phyloP scores from a whole-genome alignment of 2,113 vertebrate species.

The Taurulus bubalis region DNA sequence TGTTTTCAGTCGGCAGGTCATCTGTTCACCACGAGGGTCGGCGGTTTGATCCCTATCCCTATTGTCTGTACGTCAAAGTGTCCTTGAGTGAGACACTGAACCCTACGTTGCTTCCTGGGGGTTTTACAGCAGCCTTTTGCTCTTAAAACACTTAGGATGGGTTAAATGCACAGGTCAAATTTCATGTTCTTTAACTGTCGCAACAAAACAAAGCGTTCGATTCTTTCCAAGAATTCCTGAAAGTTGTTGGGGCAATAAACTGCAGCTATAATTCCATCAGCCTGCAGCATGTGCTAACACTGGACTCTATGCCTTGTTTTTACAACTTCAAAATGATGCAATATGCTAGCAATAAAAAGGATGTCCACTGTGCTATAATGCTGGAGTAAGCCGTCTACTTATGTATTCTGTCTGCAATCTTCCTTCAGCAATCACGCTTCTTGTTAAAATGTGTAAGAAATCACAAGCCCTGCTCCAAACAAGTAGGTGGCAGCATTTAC shows the following conservation, averaged over 20 bases:
- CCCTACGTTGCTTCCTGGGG: background rate
- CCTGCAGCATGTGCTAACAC: background rate
- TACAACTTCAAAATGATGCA: background rate
- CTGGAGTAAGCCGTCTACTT: too few relatives aligned
- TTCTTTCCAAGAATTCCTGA: slow-evolving; percentile 22
- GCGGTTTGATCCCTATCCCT: too few relatives aligned
- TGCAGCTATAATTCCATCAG: background rate
- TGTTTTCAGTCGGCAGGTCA: background rate
- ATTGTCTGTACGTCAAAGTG: background rate
- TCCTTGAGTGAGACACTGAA: background rate
- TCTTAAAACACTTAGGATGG: background rate
- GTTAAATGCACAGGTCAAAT: background rate
- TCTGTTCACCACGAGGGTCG: background rate
- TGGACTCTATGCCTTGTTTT: background rate
- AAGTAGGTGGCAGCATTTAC: background rate
- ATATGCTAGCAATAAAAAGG: background rate
- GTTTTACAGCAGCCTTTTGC: background rate
- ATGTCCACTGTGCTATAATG: too few relatives aligned
- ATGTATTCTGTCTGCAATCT: too few relatives aligned
- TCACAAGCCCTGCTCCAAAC: background rate
- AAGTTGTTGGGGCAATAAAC: background rate
- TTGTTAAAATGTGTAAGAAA: too few relatives aligned
- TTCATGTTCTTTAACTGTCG: background rate
- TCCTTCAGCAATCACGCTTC: too few relatives aligned
- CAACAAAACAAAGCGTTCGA: background rate